Evolutionary conservation across 53 echinoderm and acorn worm genomes (phyloP), one percentile per base, ranked within the genome.

Genomic region (Paelopatides confundens): DNA sequence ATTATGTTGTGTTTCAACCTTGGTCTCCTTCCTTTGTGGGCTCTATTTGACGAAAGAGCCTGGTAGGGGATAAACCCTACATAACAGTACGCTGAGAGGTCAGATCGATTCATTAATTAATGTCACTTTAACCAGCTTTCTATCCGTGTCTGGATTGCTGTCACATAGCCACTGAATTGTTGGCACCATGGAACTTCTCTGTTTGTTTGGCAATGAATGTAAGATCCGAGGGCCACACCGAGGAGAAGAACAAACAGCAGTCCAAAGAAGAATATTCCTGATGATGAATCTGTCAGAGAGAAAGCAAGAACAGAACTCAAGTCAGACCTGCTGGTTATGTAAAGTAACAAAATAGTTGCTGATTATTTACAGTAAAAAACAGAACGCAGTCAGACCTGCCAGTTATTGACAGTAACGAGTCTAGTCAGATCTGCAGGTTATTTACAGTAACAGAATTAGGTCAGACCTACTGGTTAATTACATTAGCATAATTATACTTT

Each of bases 161-260:
- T 50, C 52, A 52, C 18, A 17, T 52, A 79, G 49, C 30, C 79
- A 2, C 51, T 79, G 17, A 79, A 50, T 6, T 33, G 49, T 51
- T 52, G 53, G 29, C 79, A 79, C 51, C 35, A 79, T 3, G 74
- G 86, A 6, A 91, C 78, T 3, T 69, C 36, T 63, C 66, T 62
- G 63, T 97, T 85, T 53, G 64, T 91, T 65, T 95, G 92, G 30
- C 95, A 97, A 89, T 77, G 91, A 86, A 90, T 93, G 63, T 95
- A 95, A 64, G 87, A 54, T 48, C 95, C 97, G 1, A 97, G 35
- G 11, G 53, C 68, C 13, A 95, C 47, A 26, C 95, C 97, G 50
- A 95, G 36, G 13, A 97, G 66, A 15, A 92, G 40, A 31, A 93
- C 54, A 18, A 88, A 38, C 4, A 97, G 90, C 21, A 89, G 68